Evolutionary conservation across 2,113 vertebrate species (phyloP), one percentile per base, ranked within the genome.

Genomic region (Bujurquina vittata): DNA sequence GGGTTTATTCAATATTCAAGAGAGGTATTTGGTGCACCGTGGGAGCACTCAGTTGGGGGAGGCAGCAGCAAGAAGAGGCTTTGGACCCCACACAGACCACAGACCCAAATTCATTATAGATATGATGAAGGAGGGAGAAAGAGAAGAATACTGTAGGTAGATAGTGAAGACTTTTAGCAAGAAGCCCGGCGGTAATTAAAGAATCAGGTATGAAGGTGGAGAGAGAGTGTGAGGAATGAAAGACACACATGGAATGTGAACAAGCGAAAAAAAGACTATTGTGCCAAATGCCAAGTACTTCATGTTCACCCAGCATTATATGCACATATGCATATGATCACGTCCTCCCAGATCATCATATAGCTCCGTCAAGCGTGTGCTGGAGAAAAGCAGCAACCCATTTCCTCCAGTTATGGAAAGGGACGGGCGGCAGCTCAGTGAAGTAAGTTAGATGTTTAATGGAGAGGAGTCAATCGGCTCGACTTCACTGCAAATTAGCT

Each of bases 1-100:
- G 67, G 82, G 80, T 83, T 90, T 88, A 93, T 94, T 92, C 90
- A 95, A 92, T 93, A 95, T 95, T 94, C 93, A 94, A 80, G 79
- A 91, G 90, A 94, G 92, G 82, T 92, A 94, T 95, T 94, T 95
- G 93, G 88, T 84, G 69, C 94, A 61, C 92, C 26, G 54, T 90
- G 91, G 90, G 93, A 89, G 86, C 54, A 37, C 84, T 49, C 91
- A 91, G 91, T 85, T 89, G 87, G 91, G 91, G 88, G 84, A 86
- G 83, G 22, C 37, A 55, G 77, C 78, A 78, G 87, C 31, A 56
- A 72, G 78, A 83, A 88, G 81, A 88, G 65, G 89, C 84, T 87
- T 76, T 90, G 89, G 88, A 85, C 91, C 91, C 87, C 90, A 84
- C 75, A 73, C 79, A 43, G 67, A 85, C 90, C 82, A 87, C 79